Evolutionary conservation across 2,888 invertebrate genomes (phyloP).

Genomic region (Hyposoter didymator): DNA sequence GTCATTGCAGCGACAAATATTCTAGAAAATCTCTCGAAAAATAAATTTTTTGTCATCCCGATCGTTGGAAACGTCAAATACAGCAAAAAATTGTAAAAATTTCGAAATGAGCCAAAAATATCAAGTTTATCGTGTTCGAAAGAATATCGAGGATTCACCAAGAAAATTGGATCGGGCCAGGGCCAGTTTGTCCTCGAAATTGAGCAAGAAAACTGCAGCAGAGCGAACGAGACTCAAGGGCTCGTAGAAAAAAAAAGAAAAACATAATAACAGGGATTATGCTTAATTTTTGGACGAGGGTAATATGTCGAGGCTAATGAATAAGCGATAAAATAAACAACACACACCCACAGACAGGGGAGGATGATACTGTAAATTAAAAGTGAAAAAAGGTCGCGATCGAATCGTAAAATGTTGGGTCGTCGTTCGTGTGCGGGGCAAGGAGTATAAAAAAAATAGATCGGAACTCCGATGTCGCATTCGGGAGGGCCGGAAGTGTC

Average conservation of each 20-base stretch:
- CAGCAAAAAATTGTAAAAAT: too few species aligned
- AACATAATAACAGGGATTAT: background rate
- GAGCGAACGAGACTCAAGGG: background rate
- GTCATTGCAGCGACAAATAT: too few species aligned
- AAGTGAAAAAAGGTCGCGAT: conserved; percentile 19
- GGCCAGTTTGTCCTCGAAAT: background rate
- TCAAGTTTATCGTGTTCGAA: too few species aligned
- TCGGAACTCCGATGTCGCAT: conserved; percentile 42
- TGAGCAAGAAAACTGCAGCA: background rate
- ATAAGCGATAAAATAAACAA: conserved; percentile 14
- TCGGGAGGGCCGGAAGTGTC: conserved; percentile 62
- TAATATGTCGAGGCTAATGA: conserved; percentile 17
- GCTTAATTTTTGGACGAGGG: background rate
- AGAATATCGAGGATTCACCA: too few species aligned
- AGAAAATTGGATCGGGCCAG: too few species aligned
- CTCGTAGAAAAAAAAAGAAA: background rate
- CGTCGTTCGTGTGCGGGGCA: background rate
- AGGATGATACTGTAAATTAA: background rate
- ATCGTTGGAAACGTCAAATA: too few species aligned
- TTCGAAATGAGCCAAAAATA: too few species aligned
- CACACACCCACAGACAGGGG: background rate
- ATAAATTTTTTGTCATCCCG: too few species aligned
- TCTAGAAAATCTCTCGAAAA: too few species aligned
- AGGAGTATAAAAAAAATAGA: conserved; percentile 24
- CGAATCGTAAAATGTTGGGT: conserved; percentile 58